A percentile compares a stretch with the other conserved stretches of the same genome.
Conservation (phyloP, 1,140 invertebrate species). For the Scaptomyza graminum region DNA sequence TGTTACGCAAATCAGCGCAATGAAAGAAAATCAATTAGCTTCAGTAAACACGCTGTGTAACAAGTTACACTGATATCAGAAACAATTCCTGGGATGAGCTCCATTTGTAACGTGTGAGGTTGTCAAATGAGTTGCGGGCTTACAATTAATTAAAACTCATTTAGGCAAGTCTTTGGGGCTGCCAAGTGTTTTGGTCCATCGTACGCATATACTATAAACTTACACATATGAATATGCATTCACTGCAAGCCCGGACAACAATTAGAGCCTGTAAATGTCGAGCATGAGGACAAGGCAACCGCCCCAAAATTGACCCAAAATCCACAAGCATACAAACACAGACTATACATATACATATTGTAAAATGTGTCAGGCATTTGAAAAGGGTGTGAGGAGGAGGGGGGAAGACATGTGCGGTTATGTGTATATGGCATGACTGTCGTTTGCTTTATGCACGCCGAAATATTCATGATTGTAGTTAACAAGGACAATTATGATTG, state of each 20-base stretch:
- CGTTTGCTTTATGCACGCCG: slow-evolving; percentile 76
- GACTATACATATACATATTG: slow-evolving; percentile 3
- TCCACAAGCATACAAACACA: slow-evolving; percentile 25
- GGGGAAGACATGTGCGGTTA: slow-evolving; percentile 35
- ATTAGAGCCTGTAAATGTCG: slow-evolving; percentile 65
- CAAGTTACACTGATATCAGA: slow-evolving; percentile 41
- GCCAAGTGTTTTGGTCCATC: slow-evolving; percentile 26
- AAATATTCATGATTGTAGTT: slow-evolving; percentile 82
- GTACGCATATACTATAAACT: slow-evolving; percentile 3
- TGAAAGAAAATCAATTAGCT: slow-evolving; percentile 82
- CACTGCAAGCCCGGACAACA: slow-evolving; percentile 42
- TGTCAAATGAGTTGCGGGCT: slow-evolving; percentile 44
- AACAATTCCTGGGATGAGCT: slow-evolving; percentile 17
- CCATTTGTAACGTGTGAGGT: slow-evolving; percentile 44
- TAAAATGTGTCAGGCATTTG: slow-evolving; percentile 44
- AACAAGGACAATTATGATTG: slow-evolving; percentile 81
- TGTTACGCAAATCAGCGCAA: slow-evolving; percentile 75
- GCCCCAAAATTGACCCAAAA: slow-evolving; percentile 42
- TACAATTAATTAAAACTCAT: slow-evolving; percentile 78
- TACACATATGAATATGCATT: slow-evolving; percentile 2
- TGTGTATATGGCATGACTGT: slow-evolving; percentile 70
- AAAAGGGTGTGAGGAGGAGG: background rate
- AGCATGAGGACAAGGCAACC: slow-evolving; percentile 27
- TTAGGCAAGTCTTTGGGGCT: slow-evolving; percentile 59
- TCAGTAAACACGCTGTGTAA: slow-evolving; percentile 62